Percentiles rank a stretch among this genome's conserved stretches.
Evolutionary conservation across 1,140 invertebrate genomes (phyloP).

Genomic region (Pinna nobilis): DNA sequence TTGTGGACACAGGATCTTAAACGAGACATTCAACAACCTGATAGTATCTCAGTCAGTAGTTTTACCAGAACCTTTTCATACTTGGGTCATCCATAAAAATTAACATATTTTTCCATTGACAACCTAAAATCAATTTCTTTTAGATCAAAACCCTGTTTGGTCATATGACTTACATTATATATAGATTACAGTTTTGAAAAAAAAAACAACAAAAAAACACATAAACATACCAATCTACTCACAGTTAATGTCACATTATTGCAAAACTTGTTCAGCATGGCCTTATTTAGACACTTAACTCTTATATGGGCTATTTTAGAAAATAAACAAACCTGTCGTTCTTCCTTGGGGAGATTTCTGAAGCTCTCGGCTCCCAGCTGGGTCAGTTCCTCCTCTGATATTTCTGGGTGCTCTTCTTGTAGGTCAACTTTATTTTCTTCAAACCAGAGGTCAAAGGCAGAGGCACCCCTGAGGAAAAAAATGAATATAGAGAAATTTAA

Average conservation of each 20-base stretch:
- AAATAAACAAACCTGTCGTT: slow-evolving; percentile 71
- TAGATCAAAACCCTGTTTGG: no score
- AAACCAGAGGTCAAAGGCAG: slow-evolving; percentile 68
- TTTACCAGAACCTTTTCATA: no score
- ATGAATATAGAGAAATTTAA: no score
- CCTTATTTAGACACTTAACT: not conserved
- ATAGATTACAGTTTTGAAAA: no score
- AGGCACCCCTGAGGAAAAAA: slow-evolving; percentile 46
- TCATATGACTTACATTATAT: no score
- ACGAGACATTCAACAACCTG: no score
- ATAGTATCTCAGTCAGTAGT: no score
- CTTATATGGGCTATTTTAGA: not conserved
- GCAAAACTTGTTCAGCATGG: not conserved
- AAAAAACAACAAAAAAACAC: not conserved
- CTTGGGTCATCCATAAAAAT: no score
- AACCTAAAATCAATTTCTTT: no score
- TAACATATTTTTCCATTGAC: no score
- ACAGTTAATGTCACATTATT: not conserved
- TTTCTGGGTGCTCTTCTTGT: slow-evolving; percentile 54
- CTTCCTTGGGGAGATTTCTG: slow-evolving; percentile 61
- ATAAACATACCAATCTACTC: not conserved
- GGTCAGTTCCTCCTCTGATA: slow-evolving; percentile 59
- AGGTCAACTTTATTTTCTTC: slow-evolving; percentile 54
- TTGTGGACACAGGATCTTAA: no score
- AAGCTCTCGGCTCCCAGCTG: slow-evolving; percentile 60